Conservation (phyloP, 92 coral and sea anemone species). For the Montipora capitata region DNA sequence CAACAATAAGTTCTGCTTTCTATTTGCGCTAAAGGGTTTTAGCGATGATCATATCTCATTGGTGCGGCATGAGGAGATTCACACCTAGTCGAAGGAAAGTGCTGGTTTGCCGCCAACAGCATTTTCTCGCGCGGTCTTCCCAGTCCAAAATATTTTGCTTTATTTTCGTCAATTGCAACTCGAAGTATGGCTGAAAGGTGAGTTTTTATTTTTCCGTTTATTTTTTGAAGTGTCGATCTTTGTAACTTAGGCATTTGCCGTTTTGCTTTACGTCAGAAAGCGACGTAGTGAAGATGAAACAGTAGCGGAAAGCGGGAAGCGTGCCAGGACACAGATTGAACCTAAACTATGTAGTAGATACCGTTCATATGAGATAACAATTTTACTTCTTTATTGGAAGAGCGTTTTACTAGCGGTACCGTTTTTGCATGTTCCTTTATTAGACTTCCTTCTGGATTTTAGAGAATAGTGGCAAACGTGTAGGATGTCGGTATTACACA, state of each 20-base stretch:
- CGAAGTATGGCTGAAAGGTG: conserved; percentile 25
- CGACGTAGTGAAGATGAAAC: conserved; percentile 16
- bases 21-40: conserved; percentile 12
- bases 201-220: neutral
- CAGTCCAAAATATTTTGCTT: neutral
- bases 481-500: neutral
- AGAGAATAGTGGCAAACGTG: neutral
- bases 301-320: neutral
- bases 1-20: conserved; percentile 16
- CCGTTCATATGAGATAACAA: neutral
- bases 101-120: neutral
- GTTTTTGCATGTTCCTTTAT: neutral
- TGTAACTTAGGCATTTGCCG: neutral
- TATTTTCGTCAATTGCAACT: neutral
- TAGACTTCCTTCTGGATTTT: neutral
- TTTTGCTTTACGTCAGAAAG: conserved; percentile 29
- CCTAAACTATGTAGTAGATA: neutral
- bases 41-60: conserved; percentile 13
- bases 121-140: conserved; percentile 10
- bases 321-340: conserved; percentile 1
- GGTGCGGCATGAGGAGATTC: conserved; percentile 20
- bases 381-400: conserved; percentile 7
- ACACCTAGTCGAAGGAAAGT: conserved; percentile 1
- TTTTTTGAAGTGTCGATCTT: neutral
- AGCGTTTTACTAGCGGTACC: neutral